Evolutionary conservation across 2,113 vertebrate genomes (phyloP), one percentile per base, ranked within the genome.

Genomic region (Phodopus roborovskii): DNA sequence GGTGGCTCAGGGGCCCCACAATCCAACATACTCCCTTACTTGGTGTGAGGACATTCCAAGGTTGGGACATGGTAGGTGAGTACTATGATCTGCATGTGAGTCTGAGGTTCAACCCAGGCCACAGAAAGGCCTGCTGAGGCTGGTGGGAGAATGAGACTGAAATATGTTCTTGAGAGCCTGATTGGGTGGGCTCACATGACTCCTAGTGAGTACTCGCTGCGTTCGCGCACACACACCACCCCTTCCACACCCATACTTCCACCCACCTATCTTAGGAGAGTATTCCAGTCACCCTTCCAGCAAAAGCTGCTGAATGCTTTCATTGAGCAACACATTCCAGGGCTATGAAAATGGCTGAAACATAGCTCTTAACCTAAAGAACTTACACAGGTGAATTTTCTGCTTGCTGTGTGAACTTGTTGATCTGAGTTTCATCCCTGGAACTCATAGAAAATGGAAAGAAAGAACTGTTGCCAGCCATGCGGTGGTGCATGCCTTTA

Each of bases 11-110:
- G 45, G 60, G 20, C 58, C 62, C 91, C 42, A 88, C 60, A 36
- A 77, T 16, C 17, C 53, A 45, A 36, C 58, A 96, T 94, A 74
- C n/a, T 95, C 66, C 24, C 45, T 97, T 94, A 62, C 42, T 95
- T 60, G 13, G n/a, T 17, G 5, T 15, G 12, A 77, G 60, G n/a
- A 39, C 39, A 20, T 8, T 28, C 64, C 48, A 17, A 94, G 83
- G 36, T 77, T 70, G 26, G 15, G 60, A 45, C 36, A 42, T 20
- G 24, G 17, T 94, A 30, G 53, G 33, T 28, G 75, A 90, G 24
- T 28, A 20, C 3, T 88, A n/a, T n/a, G 36, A 58, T 28, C 50
- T 78, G 10, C 3, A 6, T 58, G 68, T 68, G n/a, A 87, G 73
- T 60, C 87, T 89, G 36, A 86, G 30, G 39, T 24, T 92, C 74